Conservation (phyloP, 92 coral and sea anemone species). For the Blastomussa wellsi region DNA sequence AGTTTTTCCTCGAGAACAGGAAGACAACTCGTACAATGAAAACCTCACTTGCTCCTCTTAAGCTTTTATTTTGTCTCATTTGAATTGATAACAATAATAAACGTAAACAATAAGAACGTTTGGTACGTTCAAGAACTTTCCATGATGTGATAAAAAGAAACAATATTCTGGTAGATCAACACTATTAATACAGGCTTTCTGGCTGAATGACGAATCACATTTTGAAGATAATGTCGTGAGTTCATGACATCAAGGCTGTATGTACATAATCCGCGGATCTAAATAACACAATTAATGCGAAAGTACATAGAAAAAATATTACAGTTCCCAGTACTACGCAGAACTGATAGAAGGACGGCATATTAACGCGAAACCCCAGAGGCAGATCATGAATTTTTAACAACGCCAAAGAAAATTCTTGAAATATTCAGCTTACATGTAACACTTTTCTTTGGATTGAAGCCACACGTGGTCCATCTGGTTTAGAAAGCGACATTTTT, state of each 20-base stretch:
- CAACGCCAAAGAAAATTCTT: conserved; percentile 15
- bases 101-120: neutral
- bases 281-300: too few relatives aligned
- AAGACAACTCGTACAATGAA: neutral
- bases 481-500: neutral
- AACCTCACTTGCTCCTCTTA: neutral
- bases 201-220: neutral
- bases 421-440: neutral
- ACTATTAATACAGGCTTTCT: neutral
- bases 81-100: conserved; percentile 11
- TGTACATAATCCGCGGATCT: neutral
- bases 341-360: neutral
- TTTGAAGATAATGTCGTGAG: too few relatives aligned
- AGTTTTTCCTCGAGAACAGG: neutral
- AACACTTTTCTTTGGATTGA: neutral
- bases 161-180: neutral
- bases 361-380: conserved; percentile 14
- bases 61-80: neutral
- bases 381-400: conserved; percentile 25
- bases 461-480: neutral
- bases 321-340: neutral
- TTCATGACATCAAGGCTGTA: neutral
- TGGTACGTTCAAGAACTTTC: conserved; percentile 38
- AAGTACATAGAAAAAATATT: neutral
- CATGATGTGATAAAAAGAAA: neutral